Conservation (phyloP, 2,888 invertebrate genomes). For the Scaptomyza parva region DNA sequence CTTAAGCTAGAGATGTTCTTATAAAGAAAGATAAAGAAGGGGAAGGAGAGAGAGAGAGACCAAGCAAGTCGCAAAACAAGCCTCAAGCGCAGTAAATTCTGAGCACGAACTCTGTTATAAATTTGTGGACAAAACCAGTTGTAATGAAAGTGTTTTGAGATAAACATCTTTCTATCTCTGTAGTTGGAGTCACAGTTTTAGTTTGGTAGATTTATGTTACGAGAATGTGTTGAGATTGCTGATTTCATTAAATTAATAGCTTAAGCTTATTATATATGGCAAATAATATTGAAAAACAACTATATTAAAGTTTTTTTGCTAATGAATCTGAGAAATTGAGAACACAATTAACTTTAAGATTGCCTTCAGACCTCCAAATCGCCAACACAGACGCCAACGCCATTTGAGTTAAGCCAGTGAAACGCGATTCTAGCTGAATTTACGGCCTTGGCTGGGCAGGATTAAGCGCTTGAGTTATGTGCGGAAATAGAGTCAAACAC, state of each 20-base stretch:
- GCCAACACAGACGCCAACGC: constrained; percentile 9
- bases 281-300: too few species aligned
- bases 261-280: too few species aligned
- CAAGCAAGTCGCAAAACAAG: constrained; percentile 5
- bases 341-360: constrained; percentile 53
- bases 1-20: too few species aligned
- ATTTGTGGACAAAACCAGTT: constrained; percentile 40
- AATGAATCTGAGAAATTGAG: constrained; percentile 22
- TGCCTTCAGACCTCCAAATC: constrained; percentile 39
- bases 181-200: constrained; percentile 1
- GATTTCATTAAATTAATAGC: too few species aligned
- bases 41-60: constrained; percentile 3
- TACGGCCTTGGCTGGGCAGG: constrained; percentile 57
- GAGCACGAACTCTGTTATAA: constrained; percentile 25
- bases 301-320: not conserved
- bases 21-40: not conserved
- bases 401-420: constrained; percentile 56
- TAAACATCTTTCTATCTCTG: constrained; percentile 21
- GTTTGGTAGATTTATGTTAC: constrained; percentile 2
- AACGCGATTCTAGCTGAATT: constrained; percentile 54
- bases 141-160: constrained; percentile 54
- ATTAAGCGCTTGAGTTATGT: constrained; percentile 57
- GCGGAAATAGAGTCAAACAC: constrained; percentile 40
- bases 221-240: not conserved
- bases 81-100: constrained; percentile 18